A percentile compares a stretch with the other conserved stretches of the same genome.
phyloP scores from a whole-genome alignment of 2,888 invertebrate genomes.

The Mongoloraphidia duomilia region DNA sequence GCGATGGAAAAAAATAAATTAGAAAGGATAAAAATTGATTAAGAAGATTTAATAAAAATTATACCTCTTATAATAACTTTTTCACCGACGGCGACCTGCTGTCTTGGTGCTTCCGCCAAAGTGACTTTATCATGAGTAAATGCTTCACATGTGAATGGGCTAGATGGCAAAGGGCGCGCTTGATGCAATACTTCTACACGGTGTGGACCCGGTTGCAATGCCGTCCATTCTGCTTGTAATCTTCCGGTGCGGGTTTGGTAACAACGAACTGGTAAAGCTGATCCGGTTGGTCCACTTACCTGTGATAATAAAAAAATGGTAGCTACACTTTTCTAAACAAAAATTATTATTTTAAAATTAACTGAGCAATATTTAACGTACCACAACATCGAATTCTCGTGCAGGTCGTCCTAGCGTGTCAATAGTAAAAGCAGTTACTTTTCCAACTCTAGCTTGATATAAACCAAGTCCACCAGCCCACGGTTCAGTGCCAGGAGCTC shows the following conservation, averaged over 20 bases:
- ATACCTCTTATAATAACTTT: constrained; percentile 66
- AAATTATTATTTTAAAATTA: not conserved
- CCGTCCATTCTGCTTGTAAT: constrained; percentile 84
- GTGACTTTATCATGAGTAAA: constrained; percentile 76
- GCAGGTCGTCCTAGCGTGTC: constrained; percentile 75
- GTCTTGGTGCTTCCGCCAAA: constrained; percentile 60
- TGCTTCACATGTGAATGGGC: constrained; percentile 87
- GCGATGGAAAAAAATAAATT: not conserved
- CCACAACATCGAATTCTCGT: constrained; percentile 82
- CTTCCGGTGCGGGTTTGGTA: constrained; percentile 94
- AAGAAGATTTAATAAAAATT: not conserved
- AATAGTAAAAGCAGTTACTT: constrained; percentile 75
- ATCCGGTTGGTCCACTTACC: constrained; percentile 27
- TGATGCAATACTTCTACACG: constrained; percentile 75
- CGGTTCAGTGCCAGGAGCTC: constrained; percentile 32
- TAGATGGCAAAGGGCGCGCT: constrained; percentile 79
- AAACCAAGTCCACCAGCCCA: constrained; percentile 65
- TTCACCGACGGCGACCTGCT: constrained; percentile 67
- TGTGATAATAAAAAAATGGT: not conserved
- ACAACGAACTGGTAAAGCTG: constrained; percentile 46
- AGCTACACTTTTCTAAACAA: not conserved
- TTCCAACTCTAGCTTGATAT: constrained; percentile 71
- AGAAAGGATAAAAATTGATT: not conserved
- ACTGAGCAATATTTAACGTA: constrained; percentile 26
- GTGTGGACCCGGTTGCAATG: constrained; percentile 54